Evolutionary conservation across 2,888 invertebrate species (phyloP), one percentile per base, ranked within the genome.

Genomic region (Nemoura dubitans): DNA sequence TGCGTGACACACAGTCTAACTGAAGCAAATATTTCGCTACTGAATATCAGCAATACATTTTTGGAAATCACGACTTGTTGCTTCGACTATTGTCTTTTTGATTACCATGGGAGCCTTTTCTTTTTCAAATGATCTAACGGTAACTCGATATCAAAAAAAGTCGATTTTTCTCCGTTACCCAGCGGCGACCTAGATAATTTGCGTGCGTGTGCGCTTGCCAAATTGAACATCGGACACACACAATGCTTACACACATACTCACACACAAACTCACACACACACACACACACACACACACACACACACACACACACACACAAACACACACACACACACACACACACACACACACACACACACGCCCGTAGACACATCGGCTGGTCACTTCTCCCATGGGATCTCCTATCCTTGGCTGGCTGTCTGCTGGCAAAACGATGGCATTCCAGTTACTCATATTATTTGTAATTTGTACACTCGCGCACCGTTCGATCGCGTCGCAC

Each of bases 91-190:
- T 81, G 81, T 81, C 81, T 30, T 30, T 30, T 59, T 59, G 3
- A 59, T 84, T 28, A 84, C 76, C 29, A 84, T 84, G 84, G 59
- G 28, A 84, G 84, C 76, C 84, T 84, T 84, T 84, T 84, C 84
- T 84, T 59, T 84, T 84, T 84, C 84, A 59, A 59, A 84, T 84
- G 59, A 84, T 29, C 59, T 84, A 84, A 84, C 84, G 84, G 84
- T 26, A 84, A 59, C 84, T 84, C 76, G 84, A 76, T 21, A 81
- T 81, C n/a, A 59, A 84, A 84, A 84, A 84, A 84, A 84, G 84
- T 76, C 84, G 84, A 84, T 84, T 84, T 84, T 84, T 84, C 84
- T 84, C 84, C 84, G 84, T 84, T 84, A 84, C 76, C 29, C 10
- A 84, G 59, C 26, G 84, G 16, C 29, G 84, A 84, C 84, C 84